phyloP scores from a whole-genome alignment of 1,140 invertebrate species.

The Rhysida immarginata region DNA sequence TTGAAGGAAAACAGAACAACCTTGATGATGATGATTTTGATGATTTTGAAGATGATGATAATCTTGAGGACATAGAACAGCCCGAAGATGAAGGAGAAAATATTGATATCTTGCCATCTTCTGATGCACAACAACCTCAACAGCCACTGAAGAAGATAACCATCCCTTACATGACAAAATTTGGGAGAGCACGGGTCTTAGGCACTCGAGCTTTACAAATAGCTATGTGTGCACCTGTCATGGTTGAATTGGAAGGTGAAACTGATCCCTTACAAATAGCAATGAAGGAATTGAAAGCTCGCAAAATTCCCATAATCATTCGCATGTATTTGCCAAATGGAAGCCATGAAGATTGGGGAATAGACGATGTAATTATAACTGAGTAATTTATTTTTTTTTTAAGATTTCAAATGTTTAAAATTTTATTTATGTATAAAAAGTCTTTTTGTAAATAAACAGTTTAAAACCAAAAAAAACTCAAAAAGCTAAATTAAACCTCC shows the following conservation, averaged over 20 bases:
- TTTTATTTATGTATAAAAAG: too few species aligned
- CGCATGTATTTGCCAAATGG: slow-evolving; percentile 93
- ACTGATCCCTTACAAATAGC: slow-evolving; percentile 97
- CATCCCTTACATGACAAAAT: slow-evolving; percentile 88
- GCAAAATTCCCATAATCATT: slow-evolving; percentile 98
- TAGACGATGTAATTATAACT: slow-evolving; percentile 95
- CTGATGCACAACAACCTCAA: slow-evolving; percentile 53
- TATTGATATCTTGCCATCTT: slow-evolving; percentile 48
- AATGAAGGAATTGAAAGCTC: slow-evolving; percentile 91
- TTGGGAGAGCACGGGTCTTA: slow-evolving; percentile 79
- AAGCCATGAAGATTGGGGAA: slow-evolving; percentile 98
- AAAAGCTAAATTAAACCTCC: too few species aligned
- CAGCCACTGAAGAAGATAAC: slow-evolving; percentile 47
- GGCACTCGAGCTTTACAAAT: slow-evolving; percentile 97
- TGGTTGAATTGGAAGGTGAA: slow-evolving; percentile 98
- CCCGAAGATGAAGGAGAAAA: slow-evolving; percentile 50
- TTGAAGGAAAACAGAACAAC: too few species aligned
- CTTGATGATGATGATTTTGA: slow-evolving; percentile 60
- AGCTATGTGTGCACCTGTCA: slow-evolving; percentile 99
- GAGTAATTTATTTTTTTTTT: too few species aligned
- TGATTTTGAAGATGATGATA: slow-evolving; percentile 63
- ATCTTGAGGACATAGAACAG: slow-evolving; percentile 52
- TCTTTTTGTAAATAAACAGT: too few species aligned
- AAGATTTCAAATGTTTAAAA: too few species aligned
- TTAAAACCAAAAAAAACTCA: too few species aligned